phyloP scores from a whole-genome alignment of 2,113 vertebrate species.

The Microtus oregoni region DNA sequence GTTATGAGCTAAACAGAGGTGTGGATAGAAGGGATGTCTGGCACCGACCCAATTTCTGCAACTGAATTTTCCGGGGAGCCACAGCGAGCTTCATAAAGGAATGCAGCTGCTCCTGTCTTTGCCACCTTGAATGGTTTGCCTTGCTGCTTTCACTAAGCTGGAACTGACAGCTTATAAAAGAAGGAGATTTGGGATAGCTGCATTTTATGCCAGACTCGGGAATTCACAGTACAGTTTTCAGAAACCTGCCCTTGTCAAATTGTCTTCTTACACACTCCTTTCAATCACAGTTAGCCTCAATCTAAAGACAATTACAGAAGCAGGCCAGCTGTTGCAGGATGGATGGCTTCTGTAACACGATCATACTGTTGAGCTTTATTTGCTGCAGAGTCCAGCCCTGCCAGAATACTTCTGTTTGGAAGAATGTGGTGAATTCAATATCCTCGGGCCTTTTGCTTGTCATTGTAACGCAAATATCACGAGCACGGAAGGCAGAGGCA shows the following conservation, averaged over 20 bases:
- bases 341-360: background rate
- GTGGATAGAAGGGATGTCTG: background rate
- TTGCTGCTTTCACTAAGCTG: background rate
- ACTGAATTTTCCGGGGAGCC: background rate
- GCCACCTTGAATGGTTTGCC: background rate
- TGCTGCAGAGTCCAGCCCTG: background rate
- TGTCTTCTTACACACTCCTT: background rate
- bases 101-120: background rate
- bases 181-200: background rate
- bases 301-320: background rate
- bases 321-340: background rate
- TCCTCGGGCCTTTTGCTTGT: background rate
- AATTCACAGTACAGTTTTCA: background rate
- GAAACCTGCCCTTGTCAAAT: background rate
- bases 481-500: background rate
- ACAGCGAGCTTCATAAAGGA: background rate
- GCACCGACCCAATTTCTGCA: background rate
- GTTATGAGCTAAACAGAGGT: background rate
- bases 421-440: background rate
- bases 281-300: background rate
- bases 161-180: background rate
- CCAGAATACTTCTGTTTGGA: background rate
- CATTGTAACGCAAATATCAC: background rate
- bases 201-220: background rate
- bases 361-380: background rate